Base-by-base conservation (phyloP, 1,140 invertebrate species). In the Coelopa frigida region DNA sequence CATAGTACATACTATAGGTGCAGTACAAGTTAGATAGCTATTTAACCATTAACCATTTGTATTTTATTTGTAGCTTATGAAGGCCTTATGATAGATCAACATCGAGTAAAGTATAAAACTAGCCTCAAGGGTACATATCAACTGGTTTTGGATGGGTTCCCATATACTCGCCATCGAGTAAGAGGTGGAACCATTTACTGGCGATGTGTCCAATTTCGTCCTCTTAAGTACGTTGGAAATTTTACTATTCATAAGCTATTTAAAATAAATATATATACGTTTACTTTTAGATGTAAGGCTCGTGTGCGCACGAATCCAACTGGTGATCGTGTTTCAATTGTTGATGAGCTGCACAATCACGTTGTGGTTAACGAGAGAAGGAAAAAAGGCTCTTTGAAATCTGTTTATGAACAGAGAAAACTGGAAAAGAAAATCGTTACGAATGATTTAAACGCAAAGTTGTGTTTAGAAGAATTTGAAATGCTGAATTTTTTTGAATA, bases 181-280 rank as follows among this genome's bases (percentile, higher is more conserved):
- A 31, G 43, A 5, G 48, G 41, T 0, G 29, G 43, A 10, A 55
- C 48, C n/a, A 52, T 48, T 38, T 55, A 55, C 38, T 55, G 53
- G 53, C 45, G 53, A 15, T 55, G 53, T 50, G 51, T 55, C 6
- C 53, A 55, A 36, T 52, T 50, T 46, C 26, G 44, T 12, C 48
- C 53, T 4, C 44, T 55, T n/a, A 42, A 51, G 52, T 54, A 39
- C 35, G 46, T 49, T 23, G 24, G 27, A 14, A 21, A 23, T 10
- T 11, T 15, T 38, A 6, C 11, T 6, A 7, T 7, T 7, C 15
- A 36, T 36, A 36, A n/a, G 7, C 17, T 36, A 36, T 7, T 36
- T 46, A 14, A 21, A 10, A 31, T 17, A 27, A 31, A 41, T 41
- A 8, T 18, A 36, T 31, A 11, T 24, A 32, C 21, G 14, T 27